Base-by-base conservation (phyloP, 1,140 invertebrate species). In the Piezodorus guildinii region DNA sequence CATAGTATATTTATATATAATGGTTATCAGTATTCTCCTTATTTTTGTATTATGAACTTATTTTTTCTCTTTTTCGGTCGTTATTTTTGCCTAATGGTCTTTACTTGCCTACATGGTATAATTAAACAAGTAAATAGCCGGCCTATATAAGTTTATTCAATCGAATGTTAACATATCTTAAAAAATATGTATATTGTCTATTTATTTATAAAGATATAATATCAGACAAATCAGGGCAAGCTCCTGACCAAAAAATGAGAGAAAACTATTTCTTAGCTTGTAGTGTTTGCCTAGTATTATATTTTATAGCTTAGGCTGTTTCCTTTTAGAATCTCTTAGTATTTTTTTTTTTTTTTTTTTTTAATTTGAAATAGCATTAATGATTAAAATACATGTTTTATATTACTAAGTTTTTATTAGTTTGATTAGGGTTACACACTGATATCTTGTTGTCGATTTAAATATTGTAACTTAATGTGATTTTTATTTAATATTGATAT, bases 261-360 rank as follows among this genome's bases (percentile, higher is more conserved):
- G 52, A 56, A 56, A 56, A 56, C 19, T 56, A 56, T 56, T 23
- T 15, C 3, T 56, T 56, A 56, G 52, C 52, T 56, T 23, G 52
- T 56, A 56, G 52, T 56, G 52, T 56, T 49, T 56, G 52, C 52
- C 52, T 56, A 56, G 52, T 56, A 56, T 56, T 56, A 56, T 56
- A 56, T 56, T 56, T 56, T 56, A 23, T 56, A 56, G 52, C 52
- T 56, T 56, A 56, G 52, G 21, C 52, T 23, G 23, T 56, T 56
- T 56, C 52, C 52, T 56, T 56, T 23, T 56, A 56, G 52, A 56
- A 56, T 56, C 52, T 56, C 52, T 56, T 56, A 25, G 52, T 56
- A 54, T 14, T 54, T 54, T 54, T 54, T 23, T 54, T 54, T 54
- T 21, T 54, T 54, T 23, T n/a, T 49, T 49, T n/a, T 49, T 49